These are phyloP conservation scores for Protobothrops mucrosquamatus DNA, from an alignment of 2,113 vertebrate genomes.

Conservation along the genomic window DNA sequence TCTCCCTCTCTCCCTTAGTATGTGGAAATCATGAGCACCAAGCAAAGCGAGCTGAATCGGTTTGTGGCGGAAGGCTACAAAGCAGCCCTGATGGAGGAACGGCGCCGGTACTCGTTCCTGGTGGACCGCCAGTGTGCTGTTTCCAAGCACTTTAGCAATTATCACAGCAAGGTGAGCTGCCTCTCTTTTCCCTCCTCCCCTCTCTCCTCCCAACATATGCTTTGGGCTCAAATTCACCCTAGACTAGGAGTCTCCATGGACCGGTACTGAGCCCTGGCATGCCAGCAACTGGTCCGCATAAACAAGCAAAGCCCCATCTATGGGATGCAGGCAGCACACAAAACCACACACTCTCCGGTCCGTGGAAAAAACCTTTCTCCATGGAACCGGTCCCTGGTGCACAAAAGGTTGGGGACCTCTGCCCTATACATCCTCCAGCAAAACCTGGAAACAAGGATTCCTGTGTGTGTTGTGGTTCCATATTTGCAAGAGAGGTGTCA, in stretches of 20 bases:
- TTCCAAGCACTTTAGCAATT: constrained; percentile 80
- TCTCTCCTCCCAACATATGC: background rate
- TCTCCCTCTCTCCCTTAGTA: constrained; percentile 62
- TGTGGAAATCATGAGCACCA: constrained; percentile 82
- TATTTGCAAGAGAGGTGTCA: background rate
- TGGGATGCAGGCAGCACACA: no score
- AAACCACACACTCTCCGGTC: no score
- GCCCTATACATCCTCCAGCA: background rate
- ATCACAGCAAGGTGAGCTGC: constrained; percentile 77
- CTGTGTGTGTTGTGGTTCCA: background rate
- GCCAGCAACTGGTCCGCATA: no score
- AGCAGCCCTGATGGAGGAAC: constrained; percentile 80
- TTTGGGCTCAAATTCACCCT: background rate
- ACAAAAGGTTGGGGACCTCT: no score
- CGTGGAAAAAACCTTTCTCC: no score
- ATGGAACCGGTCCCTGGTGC: no score
- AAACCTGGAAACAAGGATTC: background rate
- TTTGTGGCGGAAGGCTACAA: constrained; percentile 80
- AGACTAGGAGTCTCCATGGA: no score
- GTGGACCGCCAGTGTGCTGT: constrained; percentile 83
- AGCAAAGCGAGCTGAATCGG: constrained; percentile 77
- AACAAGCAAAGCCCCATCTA: no score
- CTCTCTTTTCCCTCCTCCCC: background rate
- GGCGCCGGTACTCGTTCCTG: constrained; percentile 82
- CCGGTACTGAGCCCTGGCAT: no score